A percentile compares a stretch with the other conserved stretches of the same genome.
Conservation (phyloP, 2,888 invertebrate genomes). For the Actias luna region DNA sequence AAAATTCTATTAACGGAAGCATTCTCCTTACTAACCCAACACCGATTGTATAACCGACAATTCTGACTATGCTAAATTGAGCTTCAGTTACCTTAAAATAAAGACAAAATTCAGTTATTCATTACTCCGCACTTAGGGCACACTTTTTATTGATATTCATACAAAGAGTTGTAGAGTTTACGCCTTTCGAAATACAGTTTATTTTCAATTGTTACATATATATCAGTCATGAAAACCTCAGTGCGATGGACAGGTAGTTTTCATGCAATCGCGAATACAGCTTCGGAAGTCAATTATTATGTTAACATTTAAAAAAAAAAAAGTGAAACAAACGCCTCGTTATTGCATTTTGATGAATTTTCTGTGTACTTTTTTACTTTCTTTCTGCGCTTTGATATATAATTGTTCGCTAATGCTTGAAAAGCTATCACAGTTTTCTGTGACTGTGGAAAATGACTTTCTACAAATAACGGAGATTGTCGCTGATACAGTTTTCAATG, state of each 20-base stretch:
- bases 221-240: conserved; percentile 49
- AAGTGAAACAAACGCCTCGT: neutral
- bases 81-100: neutral
- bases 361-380: neutral
- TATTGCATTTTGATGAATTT: conserved; percentile 17
- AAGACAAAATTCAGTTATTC: conserved; percentile 24
- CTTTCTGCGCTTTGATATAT: neutral
- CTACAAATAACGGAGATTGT: too few species aligned
- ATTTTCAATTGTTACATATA: conserved; percentile 29
- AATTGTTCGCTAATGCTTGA: neutral
- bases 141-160: neutral
- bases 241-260: conserved; percentile 55
- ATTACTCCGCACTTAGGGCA: conserved; percentile 19
- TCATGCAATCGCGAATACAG: conserved; percentile 53
- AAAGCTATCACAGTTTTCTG: neutral
- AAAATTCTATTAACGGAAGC: conserved; percentile 81
- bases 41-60: conserved; percentile 25
- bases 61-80: conserved; percentile 27
- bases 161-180: conserved; percentile 29
- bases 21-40: conserved; percentile 57
- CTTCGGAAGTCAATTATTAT: conserved; percentile 66
- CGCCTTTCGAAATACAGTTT: conserved; percentile 20
- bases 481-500: too few species aligned
- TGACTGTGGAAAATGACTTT: too few species aligned
- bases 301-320: conserved; percentile 14